Evolutionary conservation across 2,797 vertebrate species (phyloP).

Genomic region (Pipistrellus pipistrellus): DNA sequence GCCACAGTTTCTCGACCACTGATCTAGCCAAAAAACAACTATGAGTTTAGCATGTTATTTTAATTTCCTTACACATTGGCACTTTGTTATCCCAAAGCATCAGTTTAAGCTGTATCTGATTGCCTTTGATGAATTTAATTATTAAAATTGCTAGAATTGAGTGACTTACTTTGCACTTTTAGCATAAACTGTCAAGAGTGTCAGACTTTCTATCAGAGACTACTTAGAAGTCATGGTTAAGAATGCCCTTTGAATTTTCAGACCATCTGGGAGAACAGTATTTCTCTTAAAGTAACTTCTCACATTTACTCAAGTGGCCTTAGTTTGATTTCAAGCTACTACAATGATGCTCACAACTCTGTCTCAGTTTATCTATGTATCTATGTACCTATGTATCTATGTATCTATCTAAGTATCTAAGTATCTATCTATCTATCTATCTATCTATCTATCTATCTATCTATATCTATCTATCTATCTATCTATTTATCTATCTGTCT

Average conservation of each 20-base stretch:
- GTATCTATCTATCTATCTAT: no score
- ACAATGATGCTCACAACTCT: neutral
- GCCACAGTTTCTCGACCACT: no score
- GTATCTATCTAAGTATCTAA: no score
- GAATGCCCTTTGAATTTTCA: slow-evolving; percentile 6
- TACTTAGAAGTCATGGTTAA: neutral
- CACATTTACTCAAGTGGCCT: neutral
- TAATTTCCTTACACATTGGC: neutral
- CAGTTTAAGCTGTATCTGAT: neutral
- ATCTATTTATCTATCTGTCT: neutral
- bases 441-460: neutral
- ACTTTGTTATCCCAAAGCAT: neutral
- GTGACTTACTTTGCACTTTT: neutral
- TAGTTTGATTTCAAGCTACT: neutral
- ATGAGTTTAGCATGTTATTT: neutral
- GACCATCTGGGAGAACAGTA: neutral
- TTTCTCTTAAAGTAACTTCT: neutral
- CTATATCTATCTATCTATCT: neutral
- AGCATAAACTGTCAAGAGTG: neutral
- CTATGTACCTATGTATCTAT: neutral
- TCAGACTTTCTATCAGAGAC: slow-evolving; percentile 47
- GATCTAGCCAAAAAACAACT: neutral
- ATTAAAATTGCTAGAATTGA: neutral
- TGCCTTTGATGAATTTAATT: neutral
- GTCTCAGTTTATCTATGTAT: neutral